Evolutionary conservation across 1,140 invertebrate genomes (phyloP), one percentile per base, ranked within the genome.

Genomic region (Drosophila teissieri): DNA sequence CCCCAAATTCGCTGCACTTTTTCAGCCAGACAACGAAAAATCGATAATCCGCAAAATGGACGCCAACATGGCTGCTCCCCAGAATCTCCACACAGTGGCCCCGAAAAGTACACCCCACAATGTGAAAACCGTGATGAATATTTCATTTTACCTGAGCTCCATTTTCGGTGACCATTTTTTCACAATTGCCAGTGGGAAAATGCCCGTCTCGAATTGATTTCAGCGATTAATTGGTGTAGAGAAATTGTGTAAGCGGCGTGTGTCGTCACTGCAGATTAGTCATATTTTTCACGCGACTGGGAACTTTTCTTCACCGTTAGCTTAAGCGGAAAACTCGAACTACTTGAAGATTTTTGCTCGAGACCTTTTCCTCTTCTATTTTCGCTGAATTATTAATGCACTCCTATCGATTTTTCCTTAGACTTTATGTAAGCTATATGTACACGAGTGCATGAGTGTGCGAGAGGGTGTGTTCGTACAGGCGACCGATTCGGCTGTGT

Each of bases 151-250:
- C 91, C 91, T 92, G 91, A 60, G 89, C 91, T 88, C 90, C 91
- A 78, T 92, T 92, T 85, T 92, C 91, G 52, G 91, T 92, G 57
- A 92, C 91, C 91, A 92, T 92, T 91, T 86, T 58, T 72, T 11
- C 10, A 36, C 10, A 15, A 36, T 65, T 36, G 46, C 63, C 73
- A 64, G 55, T 65, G 60, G 39, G 27, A 63, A 64, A 70, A 57
- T 54, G 27, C 73, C 77, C 56, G 54, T 34, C 44, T 57, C 45
- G 44, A 46, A 46, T 42, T 39, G 45, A 31, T 55, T 31, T 75
- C 56, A 56, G 46, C 67, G 67, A 46, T 57, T 75, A 56, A 60
- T 65, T 79, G 77, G 85, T 90, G 89, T 90, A 89, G 83, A 91
- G 73, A 84, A 90, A 85, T 91, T 88, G 86, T 89, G 78, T 91